Evolutionary conservation across 1,140 invertebrate genomes (phyloP).

Genomic region (Zaprionus inermis): DNA sequence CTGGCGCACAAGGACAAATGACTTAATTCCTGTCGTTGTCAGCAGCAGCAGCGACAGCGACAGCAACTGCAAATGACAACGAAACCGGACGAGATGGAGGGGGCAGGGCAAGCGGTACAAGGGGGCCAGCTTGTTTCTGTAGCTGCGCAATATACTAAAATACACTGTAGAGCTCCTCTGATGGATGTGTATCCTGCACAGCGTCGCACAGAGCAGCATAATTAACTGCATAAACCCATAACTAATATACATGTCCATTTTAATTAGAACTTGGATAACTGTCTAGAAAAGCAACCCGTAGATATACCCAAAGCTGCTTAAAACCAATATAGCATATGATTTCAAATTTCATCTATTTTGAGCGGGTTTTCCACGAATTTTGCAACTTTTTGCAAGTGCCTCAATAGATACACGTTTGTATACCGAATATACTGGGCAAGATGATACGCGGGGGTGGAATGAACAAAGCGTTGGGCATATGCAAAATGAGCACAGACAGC

Average conservation of each 20-base stretch:
- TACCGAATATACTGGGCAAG: too few relatives aligned
- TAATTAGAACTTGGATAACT: neutral
- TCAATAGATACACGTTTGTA: neutral
- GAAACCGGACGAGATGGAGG: constrained; percentile 38
- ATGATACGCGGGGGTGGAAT: too few relatives aligned
- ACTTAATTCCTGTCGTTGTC: constrained; percentile 74
- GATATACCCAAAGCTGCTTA: too few relatives aligned
- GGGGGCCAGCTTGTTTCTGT: neutral
- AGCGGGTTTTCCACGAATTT: too few relatives aligned
- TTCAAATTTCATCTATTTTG: too few relatives aligned
- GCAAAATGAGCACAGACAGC: neutral
- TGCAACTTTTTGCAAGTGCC: neutral
- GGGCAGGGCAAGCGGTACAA: constrained; percentile 13
- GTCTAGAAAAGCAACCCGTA: too few relatives aligned
- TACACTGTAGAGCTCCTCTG: neutral
- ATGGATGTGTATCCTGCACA: neutral
- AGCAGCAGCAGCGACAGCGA: constrained; percentile 39
- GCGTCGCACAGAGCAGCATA: neutral
- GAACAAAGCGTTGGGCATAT: constrained; percentile 8
- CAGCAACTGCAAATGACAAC: constrained; percentile 47
- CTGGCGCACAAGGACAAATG: constrained; percentile 78
- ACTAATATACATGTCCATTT: constrained; percentile 1
- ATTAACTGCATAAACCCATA: constrained; percentile 5
- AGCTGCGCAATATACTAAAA: constrained; percentile 11
- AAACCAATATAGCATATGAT: too few relatives aligned